Evolutionary conservation across 2,797 vertebrate species (phyloP).

Genomic region (Decapterus maruadsi): DNA sequence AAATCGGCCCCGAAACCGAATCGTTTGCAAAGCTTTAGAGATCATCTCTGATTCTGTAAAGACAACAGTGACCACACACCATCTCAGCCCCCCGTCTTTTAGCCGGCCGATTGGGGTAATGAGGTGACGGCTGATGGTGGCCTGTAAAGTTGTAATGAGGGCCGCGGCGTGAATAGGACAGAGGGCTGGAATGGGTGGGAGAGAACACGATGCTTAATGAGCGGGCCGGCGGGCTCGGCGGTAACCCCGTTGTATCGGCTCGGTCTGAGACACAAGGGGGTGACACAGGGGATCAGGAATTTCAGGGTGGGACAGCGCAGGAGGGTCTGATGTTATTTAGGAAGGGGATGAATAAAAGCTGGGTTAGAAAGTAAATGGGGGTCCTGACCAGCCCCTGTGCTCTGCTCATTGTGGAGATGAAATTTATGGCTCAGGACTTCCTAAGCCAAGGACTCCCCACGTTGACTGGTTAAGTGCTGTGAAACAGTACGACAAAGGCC

Average conservation of each 20-base stretch:
- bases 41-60: conserved; percentile 38
- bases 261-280: conserved; percentile 64
- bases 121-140: conserved; percentile 74
- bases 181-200: conserved; percentile 76
- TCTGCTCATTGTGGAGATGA: conserved; percentile 82
- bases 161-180: conserved; percentile 66
- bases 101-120: conserved; percentile 65
- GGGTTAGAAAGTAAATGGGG: conserved; percentile 83
- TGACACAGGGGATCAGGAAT: conserved; percentile 74
- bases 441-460: conserved; percentile 88
- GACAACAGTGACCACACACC: conserved; percentile 64
- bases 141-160: conserved; percentile 82
- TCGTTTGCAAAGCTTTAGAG: conserved; percentile 16
- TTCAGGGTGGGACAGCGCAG: conserved; percentile 75
- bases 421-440: conserved; percentile 89
- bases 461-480: conserved; percentile 82
- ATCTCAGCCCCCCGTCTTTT: conserved; percentile 32
- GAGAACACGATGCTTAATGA: conserved; percentile 82
- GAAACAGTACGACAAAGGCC: conserved; percentile 66
- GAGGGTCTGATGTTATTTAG: conserved; percentile 79
- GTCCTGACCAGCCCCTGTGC: conserved; percentile 81
- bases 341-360: conserved; percentile 81
- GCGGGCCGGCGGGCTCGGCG: conserved; percentile 71
- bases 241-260: conserved; percentile 75
- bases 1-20: conserved; percentile 12